Conservation (phyloP, 23 tunicate species). For the Halocynthia aurantium region DNA sequence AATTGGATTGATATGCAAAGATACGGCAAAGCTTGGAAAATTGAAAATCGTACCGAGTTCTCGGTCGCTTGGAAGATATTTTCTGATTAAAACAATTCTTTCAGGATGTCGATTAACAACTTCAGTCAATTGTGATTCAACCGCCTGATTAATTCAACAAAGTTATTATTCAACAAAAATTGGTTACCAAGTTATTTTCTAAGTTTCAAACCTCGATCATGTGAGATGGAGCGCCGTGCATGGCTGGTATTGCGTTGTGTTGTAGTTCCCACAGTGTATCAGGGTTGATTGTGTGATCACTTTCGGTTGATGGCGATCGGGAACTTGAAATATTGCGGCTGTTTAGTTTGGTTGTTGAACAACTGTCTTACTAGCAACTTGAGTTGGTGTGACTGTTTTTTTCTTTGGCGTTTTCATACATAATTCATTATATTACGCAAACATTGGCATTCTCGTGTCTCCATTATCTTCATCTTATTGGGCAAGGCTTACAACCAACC, state of each 20-base stretch:
- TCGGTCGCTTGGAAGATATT: not conserved
- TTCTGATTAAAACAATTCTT: not conserved
- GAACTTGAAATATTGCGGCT: no score
- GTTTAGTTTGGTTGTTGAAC: no score
- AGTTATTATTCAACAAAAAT: not conserved
- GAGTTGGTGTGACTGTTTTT: no score
- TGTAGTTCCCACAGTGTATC: not conserved
- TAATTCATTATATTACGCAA: no score
- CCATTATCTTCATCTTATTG: no score
- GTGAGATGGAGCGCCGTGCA: conserved; percentile 1
- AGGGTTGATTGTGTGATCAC: no score
- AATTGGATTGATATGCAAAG: not conserved
- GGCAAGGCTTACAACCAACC: no score
- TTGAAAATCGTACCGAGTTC: not conserved
- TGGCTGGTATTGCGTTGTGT: not conserved
- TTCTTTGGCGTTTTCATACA: no score
- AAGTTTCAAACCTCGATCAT: conserved; percentile 2
- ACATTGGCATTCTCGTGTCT: no score
- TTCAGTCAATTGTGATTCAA: not conserved
- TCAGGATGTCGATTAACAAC: not conserved
- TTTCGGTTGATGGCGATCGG: no score
- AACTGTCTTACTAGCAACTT: no score
- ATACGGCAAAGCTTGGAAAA: not conserved
- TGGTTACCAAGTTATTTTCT: not conserved
- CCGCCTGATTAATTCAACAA: not conserved